These are phyloP conservation scores for Corvus moneduloides DNA, from an alignment of 2,113 vertebrate species.

Conservation along the genomic window DNA sequence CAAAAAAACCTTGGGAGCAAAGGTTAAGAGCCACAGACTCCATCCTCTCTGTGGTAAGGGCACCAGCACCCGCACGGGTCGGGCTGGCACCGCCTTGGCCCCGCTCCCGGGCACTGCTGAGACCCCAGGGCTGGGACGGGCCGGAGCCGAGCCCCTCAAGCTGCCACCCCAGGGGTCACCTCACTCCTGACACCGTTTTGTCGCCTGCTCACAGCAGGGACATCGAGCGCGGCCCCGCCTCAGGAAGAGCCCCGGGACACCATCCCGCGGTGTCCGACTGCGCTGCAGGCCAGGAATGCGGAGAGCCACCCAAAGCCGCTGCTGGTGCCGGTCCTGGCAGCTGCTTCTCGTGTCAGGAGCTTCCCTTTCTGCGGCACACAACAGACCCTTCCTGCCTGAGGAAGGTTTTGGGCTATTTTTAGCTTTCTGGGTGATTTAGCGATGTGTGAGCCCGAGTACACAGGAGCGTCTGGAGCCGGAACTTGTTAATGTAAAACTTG, in stretches of 20 bases:
- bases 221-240: fast-evolving
- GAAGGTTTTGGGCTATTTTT: not conserved
- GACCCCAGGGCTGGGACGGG: fast-evolving
- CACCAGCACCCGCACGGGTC: fast-evolving
- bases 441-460: not conserved
- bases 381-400: not conserved
- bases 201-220: fast-evolving
- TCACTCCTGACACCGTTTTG: not conserved
- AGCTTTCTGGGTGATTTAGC: not conserved
- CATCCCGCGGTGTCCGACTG: fast-evolving
- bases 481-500: not conserved
- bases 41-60: not conserved
- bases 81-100: fast-evolving
- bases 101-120: fast-evolving
- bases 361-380: not conserved
- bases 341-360: fast-evolving
- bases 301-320: not conserved
- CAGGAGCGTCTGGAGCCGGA: not conserved
- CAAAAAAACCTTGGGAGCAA: not conserved
- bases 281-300: not conserved
- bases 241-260: not conserved
- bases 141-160: not conserved
- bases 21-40: not conserved
- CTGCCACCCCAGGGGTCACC: not conserved
- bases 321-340: not conserved